Evolutionary conservation across 2,113 vertebrate genomes (phyloP), one percentile per base, ranked within the genome.

Genomic region (Perca flavescens): DNA sequence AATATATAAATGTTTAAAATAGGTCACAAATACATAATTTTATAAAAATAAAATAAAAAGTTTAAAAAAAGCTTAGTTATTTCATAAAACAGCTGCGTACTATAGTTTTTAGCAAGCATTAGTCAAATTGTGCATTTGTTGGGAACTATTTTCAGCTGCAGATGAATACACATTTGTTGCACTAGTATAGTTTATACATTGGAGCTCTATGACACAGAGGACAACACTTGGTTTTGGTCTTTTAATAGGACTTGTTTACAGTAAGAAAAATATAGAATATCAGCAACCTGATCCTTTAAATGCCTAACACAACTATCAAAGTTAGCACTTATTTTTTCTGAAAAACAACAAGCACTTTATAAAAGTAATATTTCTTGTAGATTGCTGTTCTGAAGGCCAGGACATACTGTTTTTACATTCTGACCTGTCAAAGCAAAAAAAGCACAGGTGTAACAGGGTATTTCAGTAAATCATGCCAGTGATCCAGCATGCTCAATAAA

Each of bases 391-490:
- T n/a, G 16, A 62, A 68, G 47, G 47, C 62, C 15, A 16, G 14
- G 5, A 6, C 1, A 52, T 15, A 57, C 19, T 11, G 60, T 36
- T 14, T 25, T 49, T 40, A 46, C 31, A n/a, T 22, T 71, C 28
- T 13, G 5, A 74, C 63, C 21, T 43, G 28, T 17, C 14, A 16
- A 12, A 11, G 43, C 22, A 28, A 52, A 15, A 74, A 65, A 69
- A 70, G 25, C 16, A 3, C 31, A 71, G 14, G 36, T 68, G 52
- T 52, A 60, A 21, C 12, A 40, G 4, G 2, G 6, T 49, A 22
- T 54, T 72, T 13, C 36, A 74, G 15, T 28, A 19, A 82, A 50
- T 60, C 64, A 68, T 68, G 16, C 25, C 76, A 19, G 10, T 28
- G 36, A 72, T 64, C 56, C 68, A 63, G 36, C 53, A 4, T 3